Percentiles rank a stretch among this genome's conserved stretches.
phyloP scores from a whole-genome alignment of 30 jellyfish, hydroid and myxozoan genomes.

The Aurelia aurita region DNA sequence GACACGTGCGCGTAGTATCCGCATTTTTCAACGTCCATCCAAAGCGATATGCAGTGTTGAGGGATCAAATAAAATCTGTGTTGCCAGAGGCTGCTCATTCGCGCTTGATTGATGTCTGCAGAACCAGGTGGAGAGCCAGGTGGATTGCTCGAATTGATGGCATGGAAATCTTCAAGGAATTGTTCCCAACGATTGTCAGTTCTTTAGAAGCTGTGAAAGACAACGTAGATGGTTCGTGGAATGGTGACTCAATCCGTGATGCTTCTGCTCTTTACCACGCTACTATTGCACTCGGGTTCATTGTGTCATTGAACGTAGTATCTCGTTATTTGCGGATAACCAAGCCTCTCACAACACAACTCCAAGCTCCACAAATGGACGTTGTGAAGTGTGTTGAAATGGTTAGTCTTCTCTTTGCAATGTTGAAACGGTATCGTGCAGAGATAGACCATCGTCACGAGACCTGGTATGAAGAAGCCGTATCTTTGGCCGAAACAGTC shows the following conservation, averaged over 20 bases:
- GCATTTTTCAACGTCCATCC: conserved; percentile 43
- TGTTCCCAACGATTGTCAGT: too few relatives aligned
- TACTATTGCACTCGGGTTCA: conserved; percentile 21
- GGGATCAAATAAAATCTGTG: not conserved
- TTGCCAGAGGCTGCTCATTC: not conserved
- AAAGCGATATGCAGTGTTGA: conserved; percentile 11
- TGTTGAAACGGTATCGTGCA: conserved; percentile 7
- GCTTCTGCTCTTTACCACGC: conserved; percentile 35
- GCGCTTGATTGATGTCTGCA: conserved; percentile 54
- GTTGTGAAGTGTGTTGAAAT: conserved; percentile 23
- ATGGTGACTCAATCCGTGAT: conserved; percentile 15
- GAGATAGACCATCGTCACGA: conserved; percentile 18
- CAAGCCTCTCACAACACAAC: conserved; percentile 50
- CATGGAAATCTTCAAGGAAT: too few relatives aligned
- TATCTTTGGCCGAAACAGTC: conserved; percentile 19
- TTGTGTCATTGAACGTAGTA: conserved; percentile 44
- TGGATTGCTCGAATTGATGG: too few relatives aligned
- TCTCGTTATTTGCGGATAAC: conserved; percentile 25
- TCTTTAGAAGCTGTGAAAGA: conserved; percentile 22
- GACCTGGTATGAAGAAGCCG: conserved; percentile 55
- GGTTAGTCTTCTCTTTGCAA: conserved; percentile 14
- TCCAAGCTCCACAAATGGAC: conserved; percentile 39
- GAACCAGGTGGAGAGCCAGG: conserved; percentile 64
- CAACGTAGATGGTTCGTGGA: conserved; percentile 45
- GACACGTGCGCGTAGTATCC: not conserved